Evolutionary conservation across 2,113 vertebrate genomes (phyloP), one percentile per base, ranked within the genome.

Genomic region (Scatophagus argus): DNA sequence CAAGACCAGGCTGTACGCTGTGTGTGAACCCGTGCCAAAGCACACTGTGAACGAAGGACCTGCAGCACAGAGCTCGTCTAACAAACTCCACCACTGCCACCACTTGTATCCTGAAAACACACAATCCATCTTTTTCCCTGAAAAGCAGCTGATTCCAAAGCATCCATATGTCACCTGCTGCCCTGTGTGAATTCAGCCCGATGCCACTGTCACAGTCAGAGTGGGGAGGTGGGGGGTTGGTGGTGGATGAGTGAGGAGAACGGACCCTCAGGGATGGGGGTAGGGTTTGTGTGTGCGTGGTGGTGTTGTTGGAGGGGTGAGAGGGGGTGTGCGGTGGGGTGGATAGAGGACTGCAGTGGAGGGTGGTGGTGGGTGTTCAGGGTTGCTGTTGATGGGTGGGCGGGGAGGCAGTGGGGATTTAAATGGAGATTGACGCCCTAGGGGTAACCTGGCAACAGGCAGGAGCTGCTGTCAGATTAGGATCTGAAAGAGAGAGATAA

Each of bases 401-500:
- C 23, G 87, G 88, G 83, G 86, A 84, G 86, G 79, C 83, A 85
- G 85, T 32, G 44, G 81, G 91, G 85, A 92, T 92, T 92, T 91
- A 91, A 91, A 94, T 91, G 83, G 91, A 93, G 90, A 92, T 89
- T 91, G 88, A 89, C 86, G 88, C 92, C 91, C 87, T 75, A 63
- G 89, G 87, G 92, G 93, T 94, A 92, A 93, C 91, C 93, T 94
- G 92, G 93, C 92, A 94, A 94, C 93, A 93, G 89, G 91, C 92
- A 91, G 90, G 89, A 92, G 91, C 89, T 90, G 91, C 92, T 92
- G 92, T 92, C 91, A 94, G 93, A 94, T 94, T 94, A 94, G 90
- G 87, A 94, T 94, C 93, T 94, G 93, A 92, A 69, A 92, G 89
- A 88, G 84, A 83, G 87, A 94, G 93, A 94, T 94, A 94, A 93